Evolutionary conservation across 2,113 vertebrate genomes (phyloP).

Genomic region (Patagioenas fasciata): DNA sequence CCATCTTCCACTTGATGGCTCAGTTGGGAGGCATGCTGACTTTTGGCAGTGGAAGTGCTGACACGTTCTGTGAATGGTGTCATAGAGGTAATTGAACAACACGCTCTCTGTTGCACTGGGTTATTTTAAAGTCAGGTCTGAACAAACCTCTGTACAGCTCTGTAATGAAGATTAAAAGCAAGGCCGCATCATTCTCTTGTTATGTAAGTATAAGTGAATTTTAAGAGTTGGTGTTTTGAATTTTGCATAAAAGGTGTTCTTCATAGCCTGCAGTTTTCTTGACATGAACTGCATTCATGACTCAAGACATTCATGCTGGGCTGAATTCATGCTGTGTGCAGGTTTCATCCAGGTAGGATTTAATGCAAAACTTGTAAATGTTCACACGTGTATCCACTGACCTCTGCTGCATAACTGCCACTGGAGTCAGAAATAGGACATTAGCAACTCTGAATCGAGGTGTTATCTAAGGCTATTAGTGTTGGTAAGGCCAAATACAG

Average conservation of each 20-base stretch:
- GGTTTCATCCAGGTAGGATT: neutral
- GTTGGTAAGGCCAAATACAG: neutral
- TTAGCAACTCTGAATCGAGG: neutral
- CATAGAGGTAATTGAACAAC: neutral
- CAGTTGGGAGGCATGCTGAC: neutral
- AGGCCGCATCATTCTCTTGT: neutral
- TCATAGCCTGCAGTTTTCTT: neutral
- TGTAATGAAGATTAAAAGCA: neutral
- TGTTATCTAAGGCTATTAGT: neutral
- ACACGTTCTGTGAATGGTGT: neutral
- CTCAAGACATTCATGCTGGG: neutral
- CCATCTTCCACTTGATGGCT: neutral
- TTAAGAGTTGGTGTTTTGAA: neutral
- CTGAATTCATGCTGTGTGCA: neutral
- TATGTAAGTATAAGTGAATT: neutral
- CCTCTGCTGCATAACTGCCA: neutral
- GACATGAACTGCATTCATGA: neutral
- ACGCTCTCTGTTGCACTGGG: neutral
- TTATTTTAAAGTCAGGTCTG: neutral
- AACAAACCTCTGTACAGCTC: neutral
- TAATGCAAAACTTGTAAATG: neutral
- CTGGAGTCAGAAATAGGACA: neutral
- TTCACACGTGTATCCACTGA: neutral
- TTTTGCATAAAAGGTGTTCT: neutral
- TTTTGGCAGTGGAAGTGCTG: neutral